phyloP scores from a whole-genome alignment of 2,888 invertebrate species.

The Rhamphomyia laevipes region DNA sequence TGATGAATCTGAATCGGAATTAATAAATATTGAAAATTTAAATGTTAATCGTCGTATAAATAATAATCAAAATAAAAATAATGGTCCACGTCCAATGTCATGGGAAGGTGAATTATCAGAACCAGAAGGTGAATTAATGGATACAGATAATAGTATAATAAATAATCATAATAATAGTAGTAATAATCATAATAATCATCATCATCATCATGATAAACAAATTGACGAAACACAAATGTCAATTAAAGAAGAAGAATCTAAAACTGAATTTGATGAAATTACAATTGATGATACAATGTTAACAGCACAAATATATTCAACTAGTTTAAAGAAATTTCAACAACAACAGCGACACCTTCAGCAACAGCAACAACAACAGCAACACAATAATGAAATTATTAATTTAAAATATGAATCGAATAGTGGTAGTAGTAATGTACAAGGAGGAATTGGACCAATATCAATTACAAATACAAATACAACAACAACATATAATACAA shows the following conservation, averaged over 20 bases:
- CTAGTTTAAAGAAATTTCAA: constrained; percentile 11
- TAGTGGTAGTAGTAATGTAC: constrained; percentile 7
- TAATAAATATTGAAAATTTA: constrained; percentile 35
- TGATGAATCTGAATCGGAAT: constrained; percentile 35
- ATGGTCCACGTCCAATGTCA: constrained; percentile 71
- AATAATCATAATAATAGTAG: constrained; percentile 23
- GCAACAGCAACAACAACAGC: constrained; percentile 1
- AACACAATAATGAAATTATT: constrained; percentile 31
- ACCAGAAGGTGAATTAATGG: constrained; percentile 46
- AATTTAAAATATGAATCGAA: constrained; percentile 34
- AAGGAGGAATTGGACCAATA: background rate
- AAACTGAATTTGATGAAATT: constrained; percentile 13
- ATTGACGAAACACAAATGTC: constrained; percentile 12
- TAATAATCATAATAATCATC: background rate
- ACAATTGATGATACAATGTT: constrained; percentile 2
- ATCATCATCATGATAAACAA: constrained; percentile 7
- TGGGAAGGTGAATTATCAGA: constrained; percentile 91
- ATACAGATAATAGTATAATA: constrained; percentile 30
- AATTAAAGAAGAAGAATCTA: constrained; percentile 5
- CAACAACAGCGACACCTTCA: constrained; percentile 1
- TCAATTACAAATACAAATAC: constrained; percentile 6
- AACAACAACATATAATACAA: background rate
- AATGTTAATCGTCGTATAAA: constrained; percentile 42
- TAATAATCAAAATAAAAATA: constrained; percentile 28
- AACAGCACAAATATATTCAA: constrained; percentile 8